A percentile compares a stretch with the other conserved stretches of the same genome.
Conservation (phyloP, 2,888 invertebrate genomes). For the Galeopsomyia nigrocyanea region DNA sequence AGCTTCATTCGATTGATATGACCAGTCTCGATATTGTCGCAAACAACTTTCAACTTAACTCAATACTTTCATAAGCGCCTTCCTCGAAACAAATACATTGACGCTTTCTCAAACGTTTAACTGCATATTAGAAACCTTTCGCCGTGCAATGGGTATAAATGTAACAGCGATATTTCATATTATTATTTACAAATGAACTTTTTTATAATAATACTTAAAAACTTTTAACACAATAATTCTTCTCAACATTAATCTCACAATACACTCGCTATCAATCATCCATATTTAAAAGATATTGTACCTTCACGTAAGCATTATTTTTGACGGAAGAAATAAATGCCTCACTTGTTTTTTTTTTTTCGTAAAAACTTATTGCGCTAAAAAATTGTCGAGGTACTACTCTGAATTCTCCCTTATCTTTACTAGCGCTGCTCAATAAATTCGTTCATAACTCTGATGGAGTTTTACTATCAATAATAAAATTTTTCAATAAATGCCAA, state of each 20-base stretch:
- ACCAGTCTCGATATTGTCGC: conserved; percentile 37
- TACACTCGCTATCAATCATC: conserved; percentile 37
- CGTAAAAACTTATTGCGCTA: background rate
- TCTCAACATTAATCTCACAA: conserved; percentile 25
- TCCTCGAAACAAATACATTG: conserved; percentile 22
- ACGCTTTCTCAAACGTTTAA: conserved; percentile 22
- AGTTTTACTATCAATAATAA: conserved; percentile 18
- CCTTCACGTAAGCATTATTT: conserved; percentile 14
- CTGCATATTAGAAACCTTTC: conserved; percentile 32
- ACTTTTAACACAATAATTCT: conserved; percentile 36
- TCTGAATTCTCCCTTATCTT: background rate
- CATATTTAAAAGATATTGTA: conserved; percentile 30
- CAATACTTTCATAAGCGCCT: conserved; percentile 28
- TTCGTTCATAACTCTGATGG: conserved; percentile 23
- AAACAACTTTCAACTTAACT: conserved; percentile 1
- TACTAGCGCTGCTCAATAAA: conserved; percentile 12
- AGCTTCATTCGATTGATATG: conserved; percentile 23
- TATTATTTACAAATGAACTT: conserved; percentile 32
- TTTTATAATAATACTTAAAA: conserved; percentile 37
- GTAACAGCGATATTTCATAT: conserved; percentile 34
- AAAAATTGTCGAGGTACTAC: conserved; percentile 30
- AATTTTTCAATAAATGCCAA: background rate
- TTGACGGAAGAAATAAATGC: conserved; percentile 13
- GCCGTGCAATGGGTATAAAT: conserved; percentile 29
- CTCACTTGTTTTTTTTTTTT: too few relatives aligned